phyloP scores from a whole-genome alignment of 2,888 invertebrate genomes.

The Ellobium chinense region DNA sequence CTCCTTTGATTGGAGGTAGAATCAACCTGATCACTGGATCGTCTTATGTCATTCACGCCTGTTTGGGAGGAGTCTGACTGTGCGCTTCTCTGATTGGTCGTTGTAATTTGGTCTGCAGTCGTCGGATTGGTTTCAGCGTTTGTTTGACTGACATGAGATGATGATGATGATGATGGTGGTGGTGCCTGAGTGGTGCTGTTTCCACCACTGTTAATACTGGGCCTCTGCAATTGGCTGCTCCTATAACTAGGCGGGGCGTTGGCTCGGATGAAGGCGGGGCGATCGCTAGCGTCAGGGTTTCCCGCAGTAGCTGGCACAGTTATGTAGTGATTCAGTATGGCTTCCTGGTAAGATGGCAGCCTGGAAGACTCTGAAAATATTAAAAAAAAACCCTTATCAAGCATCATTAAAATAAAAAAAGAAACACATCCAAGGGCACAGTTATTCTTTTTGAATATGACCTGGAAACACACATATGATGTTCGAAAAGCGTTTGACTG shows the following conservation, averaged over 20 bases:
- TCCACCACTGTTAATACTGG: neutral
- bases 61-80: neutral
- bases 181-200: neutral
- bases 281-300: neutral
- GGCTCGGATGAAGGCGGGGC: conserved; percentile 16
- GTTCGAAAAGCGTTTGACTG: too few species aligned
- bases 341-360: conserved; percentile 35
- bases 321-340: conserved; percentile 20
- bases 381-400: too few species aligned
- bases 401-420: too few species aligned
- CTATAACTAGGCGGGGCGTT: conserved; percentile 44
- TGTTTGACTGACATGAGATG: neutral
- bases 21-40: too few species aligned
- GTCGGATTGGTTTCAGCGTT: neutral
- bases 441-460: too few species aligned
- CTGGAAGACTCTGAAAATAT: conserved; percentile 10
- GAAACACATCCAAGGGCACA: too few species aligned
- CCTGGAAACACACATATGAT: too few species aligned
- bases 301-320: conserved; percentile 15
- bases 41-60: neutral
- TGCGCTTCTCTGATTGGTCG: neutral
- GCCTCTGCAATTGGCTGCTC: conserved; percentile 5
- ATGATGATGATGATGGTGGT: neutral
- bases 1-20: too few species aligned
- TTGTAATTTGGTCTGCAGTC: neutral